Evolutionary conservation across 2,888 invertebrate genomes (phyloP).

Genomic region (Latrodectus hesperus): DNA sequence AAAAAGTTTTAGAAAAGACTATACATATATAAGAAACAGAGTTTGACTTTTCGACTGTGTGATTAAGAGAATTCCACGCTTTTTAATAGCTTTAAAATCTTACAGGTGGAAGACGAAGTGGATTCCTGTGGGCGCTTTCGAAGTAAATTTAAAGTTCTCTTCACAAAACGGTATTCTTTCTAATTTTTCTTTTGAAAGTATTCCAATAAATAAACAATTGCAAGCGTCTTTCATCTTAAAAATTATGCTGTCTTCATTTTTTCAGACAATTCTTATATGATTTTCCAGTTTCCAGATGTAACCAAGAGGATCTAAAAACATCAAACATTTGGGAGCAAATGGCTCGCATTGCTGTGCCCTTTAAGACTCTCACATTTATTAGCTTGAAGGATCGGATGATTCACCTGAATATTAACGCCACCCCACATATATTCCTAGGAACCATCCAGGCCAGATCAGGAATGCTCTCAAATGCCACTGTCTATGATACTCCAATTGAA

Average conservation of each 20-base stretch:
- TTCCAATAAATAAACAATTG: not conserved
- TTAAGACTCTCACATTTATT: slow-evolving; percentile 44
- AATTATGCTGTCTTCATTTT: too few species aligned
- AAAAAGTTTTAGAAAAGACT: too few species aligned
- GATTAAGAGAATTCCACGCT: too few species aligned
- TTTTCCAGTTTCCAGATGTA: slow-evolving; percentile 54
- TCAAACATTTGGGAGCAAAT: slow-evolving; percentile 27
- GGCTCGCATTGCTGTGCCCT: slow-evolving; percentile 51
- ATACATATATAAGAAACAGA: too few species aligned
- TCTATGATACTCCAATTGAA: slow-evolving; percentile 26
- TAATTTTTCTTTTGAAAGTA: not conserved
- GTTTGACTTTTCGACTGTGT: too few species aligned
- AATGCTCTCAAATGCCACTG: slow-evolving; percentile 21
- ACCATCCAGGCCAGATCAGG: slow-evolving; percentile 26
- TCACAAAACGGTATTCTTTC: slow-evolving; percentile 51
- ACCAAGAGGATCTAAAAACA: slow-evolving; percentile 24
- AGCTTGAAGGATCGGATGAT: slow-evolving; percentile 26
- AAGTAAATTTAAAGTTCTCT: slow-evolving; percentile 67
- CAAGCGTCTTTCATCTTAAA: not conserved
- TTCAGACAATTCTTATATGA: slow-evolving; percentile 62
- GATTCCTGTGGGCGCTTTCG: slow-evolving; percentile 45
- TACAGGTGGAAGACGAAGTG: slow-evolving; percentile 49
- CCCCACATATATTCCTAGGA: slow-evolving; percentile 40
- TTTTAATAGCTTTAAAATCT: not conserved
- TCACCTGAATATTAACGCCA: slow-evolving; percentile 14